Conservation (phyloP, 2,797 vertebrate species). For the Adrianichthys oophorus region DNA sequence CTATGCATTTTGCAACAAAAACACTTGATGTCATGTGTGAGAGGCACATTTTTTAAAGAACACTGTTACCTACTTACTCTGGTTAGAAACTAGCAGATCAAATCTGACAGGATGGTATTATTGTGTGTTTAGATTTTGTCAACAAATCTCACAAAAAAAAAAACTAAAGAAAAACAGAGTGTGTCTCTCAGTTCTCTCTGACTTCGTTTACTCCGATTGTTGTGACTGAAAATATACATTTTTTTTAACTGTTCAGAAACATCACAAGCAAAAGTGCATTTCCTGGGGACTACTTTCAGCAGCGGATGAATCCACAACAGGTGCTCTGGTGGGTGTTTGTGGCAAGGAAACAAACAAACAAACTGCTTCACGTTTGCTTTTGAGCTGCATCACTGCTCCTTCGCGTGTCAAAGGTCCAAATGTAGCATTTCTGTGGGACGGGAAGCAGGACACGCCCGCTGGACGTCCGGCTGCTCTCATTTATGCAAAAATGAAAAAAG, state of each 20-base stretch:
- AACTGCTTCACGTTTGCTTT: neutral
- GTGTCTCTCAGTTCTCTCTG: slow-evolving; percentile 5
- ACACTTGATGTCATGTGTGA: slow-evolving; percentile 66
- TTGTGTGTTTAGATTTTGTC: slow-evolving; percentile 25
- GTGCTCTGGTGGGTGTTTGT: slow-evolving; percentile 21
- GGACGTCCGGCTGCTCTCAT: slow-evolving; percentile 9
- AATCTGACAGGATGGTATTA: slow-evolving; percentile 31
- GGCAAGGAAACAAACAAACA: neutral
- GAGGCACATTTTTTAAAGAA: slow-evolving; percentile 45
- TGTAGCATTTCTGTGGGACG: slow-evolving; percentile 21
- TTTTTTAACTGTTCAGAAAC: neutral
- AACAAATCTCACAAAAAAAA: slow-evolving; percentile 34
- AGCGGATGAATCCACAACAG: slow-evolving; percentile 28
- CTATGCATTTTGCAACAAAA: slow-evolving; percentile 68
- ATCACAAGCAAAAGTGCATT: slow-evolving; percentile 34
- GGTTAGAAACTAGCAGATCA: slow-evolving; percentile 29
- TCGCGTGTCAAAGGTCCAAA: slow-evolving; percentile 11
- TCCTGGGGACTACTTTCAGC: slow-evolving; percentile 36
- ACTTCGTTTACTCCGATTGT: slow-evolving; percentile 7
- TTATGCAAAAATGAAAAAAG: slow-evolving; percentile 12
- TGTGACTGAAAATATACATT: neutral
- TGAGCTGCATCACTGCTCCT: slow-evolving; percentile 9
- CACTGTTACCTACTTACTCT: slow-evolving; percentile 44
- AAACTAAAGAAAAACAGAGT: slow-evolving; percentile 12
- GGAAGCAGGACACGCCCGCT: slow-evolving; percentile 10